Conservation (phyloP, 92 coral and sea anemone species). For the Porites lobata region DNA sequence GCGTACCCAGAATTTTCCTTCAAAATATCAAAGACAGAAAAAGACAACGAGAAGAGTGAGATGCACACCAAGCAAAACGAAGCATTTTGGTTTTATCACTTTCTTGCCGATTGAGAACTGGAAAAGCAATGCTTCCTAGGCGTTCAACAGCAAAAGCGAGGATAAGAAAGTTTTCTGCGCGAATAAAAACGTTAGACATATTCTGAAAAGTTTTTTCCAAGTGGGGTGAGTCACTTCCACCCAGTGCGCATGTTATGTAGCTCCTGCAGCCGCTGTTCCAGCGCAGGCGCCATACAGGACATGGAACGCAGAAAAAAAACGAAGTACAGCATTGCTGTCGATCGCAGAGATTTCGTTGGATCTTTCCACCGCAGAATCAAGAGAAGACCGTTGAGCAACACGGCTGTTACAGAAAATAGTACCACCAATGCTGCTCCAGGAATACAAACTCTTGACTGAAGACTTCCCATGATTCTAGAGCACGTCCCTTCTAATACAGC, state of each 20-base stretch:
- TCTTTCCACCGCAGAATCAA: constrained; percentile 36
- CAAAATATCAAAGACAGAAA: constrained; percentile 26
- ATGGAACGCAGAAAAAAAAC: constrained; percentile 6
- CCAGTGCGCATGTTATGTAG: constrained; percentile 49
- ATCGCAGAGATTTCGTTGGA: constrained; percentile 22
- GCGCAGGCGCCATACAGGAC: constrained; percentile 2
- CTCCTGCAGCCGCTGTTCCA: constrained; percentile 41
- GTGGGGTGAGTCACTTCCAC: constrained; percentile 1
- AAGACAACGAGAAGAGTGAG: constrained; percentile 13
- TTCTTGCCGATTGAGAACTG: constrained; percentile 1
- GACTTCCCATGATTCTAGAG: constrained; percentile 9
- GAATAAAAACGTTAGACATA: constrained; percentile 10
- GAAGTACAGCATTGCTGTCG: constrained; percentile 27
- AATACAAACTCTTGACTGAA: constrained; percentile 21
- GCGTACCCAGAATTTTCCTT: constrained; percentile 19
- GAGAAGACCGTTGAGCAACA: constrained; percentile 15
- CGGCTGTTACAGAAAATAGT: constrained; percentile 17
- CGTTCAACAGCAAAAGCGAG: constrained; percentile 45
- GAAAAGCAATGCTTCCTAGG: constrained; percentile 10
- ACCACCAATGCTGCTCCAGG: constrained; percentile 22
- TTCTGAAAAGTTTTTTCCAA: background rate
- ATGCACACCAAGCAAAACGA: constrained; percentile 10
- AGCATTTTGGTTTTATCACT: constrained; percentile 17
- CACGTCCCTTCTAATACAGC: background rate
- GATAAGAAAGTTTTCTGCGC: constrained; percentile 28